phyloP scores from a whole-genome alignment of 2,888 invertebrate genomes.

The Carabus problematicus region DNA sequence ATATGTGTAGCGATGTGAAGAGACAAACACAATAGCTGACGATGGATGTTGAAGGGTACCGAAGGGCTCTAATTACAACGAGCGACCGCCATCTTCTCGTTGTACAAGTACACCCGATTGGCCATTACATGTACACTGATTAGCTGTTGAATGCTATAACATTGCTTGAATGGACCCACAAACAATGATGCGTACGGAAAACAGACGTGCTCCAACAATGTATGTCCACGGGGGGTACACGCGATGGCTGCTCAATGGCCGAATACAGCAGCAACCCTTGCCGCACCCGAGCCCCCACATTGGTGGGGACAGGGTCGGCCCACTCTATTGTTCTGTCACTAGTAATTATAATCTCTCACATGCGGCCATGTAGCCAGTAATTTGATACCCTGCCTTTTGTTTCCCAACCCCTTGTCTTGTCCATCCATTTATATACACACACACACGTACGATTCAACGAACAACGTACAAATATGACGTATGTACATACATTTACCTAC shows the following conservation, averaged over 20 bases:
- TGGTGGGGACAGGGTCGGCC: slow-evolving; percentile 7
- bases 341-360: slow-evolving; percentile 1
- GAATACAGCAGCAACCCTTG: slow-evolving; percentile 3
- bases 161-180: background rate
- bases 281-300: background rate
- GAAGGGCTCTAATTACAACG: slow-evolving; percentile 46
- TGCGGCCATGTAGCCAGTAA: background rate
- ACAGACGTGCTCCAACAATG: background rate
- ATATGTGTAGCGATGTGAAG: too few species aligned
- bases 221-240: too few species aligned
- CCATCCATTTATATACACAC: background rate
- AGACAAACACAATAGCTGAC: too few species aligned
- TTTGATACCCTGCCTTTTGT: background rate
- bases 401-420: background rate
- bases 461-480: background rate
- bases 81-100: slow-evolving; percentile 50
- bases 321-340: slow-evolving; percentile 7
- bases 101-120: slow-evolving; percentile 48
- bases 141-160: slow-evolving; percentile 53
- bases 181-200: slow-evolving; percentile 8
- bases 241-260: background rate
- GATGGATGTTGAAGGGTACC: background rate
- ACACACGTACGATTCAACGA: background rate
- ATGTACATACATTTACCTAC: too few species aligned
- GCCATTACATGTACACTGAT: slow-evolving; percentile 52